Evolutionary conservation across 2,113 vertebrate genomes (phyloP), one percentile per base, ranked within the genome.

Genomic region (Argyrosomus japonicus): DNA sequence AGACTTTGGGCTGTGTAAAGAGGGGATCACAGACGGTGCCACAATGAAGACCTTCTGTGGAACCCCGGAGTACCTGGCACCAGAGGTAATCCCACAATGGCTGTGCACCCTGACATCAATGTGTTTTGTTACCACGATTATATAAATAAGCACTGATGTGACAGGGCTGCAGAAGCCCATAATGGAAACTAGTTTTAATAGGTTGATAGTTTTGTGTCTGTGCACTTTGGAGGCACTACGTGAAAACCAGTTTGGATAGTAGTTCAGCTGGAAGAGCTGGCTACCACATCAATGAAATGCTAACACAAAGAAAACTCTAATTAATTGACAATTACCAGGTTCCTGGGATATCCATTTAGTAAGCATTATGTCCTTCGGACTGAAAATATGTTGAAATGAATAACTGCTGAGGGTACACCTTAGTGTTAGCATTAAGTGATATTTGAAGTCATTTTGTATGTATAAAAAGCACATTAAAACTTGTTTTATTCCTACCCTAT

Each of bases 21-120:
- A 99, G 92, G 98, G 98, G 53, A 98, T 99, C 90, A 99, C 97
- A 68, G 98, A 99, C 13, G 97, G 98, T 0, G 98, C 98, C 88
- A 99, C 98, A 17, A 99, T 99, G 98, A 99, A 98, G 94, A 99
- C 98, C n/a, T 99, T 99, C 88, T 99, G 98, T 68, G 98, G 98
- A 79, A 99, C 98, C 5, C 98, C 98, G 0, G 98, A 99, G 93
- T 99, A 99, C 92, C 96, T 99, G 80, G 98, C 98, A 32, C 98
- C 98, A 7, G 98, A 99, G 97, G 98, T 99, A 93, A 85, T 2
- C 13, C 48, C 6, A 15, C 11, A 15, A 3, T 53, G 1, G 0
- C 43, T 53, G 29, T 50, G n/a, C 11, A n/a, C 11, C 23, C 18
- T 36, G 60, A 29, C 21, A 23, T 63, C 11, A 19, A 14, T 45